Percentiles rank a stretch among this genome's conserved stretches.
These are phyloP conservation scores for Sesamia nonagrioides DNA, from an alignment of 1,140 invertebrate species.

Conservation along the genomic window DNA sequence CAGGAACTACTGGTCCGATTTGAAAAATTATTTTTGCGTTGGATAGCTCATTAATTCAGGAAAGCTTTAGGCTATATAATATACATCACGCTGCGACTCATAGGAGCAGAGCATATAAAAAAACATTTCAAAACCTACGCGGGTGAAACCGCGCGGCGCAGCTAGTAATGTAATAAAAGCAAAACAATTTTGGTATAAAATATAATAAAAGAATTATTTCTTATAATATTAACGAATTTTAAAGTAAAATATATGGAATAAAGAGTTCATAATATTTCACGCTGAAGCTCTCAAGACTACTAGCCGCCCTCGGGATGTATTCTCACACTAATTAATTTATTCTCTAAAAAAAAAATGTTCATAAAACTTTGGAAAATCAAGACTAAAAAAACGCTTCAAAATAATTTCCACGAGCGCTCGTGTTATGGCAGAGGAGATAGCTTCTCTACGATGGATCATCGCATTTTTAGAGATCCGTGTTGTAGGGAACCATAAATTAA, in stretches of 20 bases:
- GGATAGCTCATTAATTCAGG: no score
- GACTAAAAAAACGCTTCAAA: conserved; percentile 26
- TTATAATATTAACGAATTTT: background rate
- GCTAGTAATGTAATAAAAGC: no score
- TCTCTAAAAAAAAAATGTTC: conserved; percentile 37
- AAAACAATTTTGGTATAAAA: no score
- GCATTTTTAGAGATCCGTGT: conserved; percentile 16
- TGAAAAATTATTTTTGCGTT: no score
- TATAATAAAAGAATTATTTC: background rate
- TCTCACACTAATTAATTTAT: conserved; percentile 38
- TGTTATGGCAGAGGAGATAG: conserved; percentile 23
- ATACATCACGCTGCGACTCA: no score
- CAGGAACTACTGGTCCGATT: no score
- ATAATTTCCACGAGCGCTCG: conserved; percentile 25
- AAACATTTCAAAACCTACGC: no score
- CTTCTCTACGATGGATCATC: conserved; percentile 36
- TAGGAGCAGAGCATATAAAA: no score
- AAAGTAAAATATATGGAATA: background rate
- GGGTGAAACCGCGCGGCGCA: no score
- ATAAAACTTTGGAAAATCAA: conserved; percentile 36
- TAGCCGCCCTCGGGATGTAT: conserved; percentile 32
- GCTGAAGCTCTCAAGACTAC: conserved; percentile 12
- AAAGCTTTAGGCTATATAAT: no score
- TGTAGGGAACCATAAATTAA: background rate
- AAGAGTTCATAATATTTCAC: background rate